Percentiles rank a stretch among this genome's conserved stretches.
Conservation (phyloP, 2,113 vertebrate genomes). For the Anas platyrhynchos region DNA sequence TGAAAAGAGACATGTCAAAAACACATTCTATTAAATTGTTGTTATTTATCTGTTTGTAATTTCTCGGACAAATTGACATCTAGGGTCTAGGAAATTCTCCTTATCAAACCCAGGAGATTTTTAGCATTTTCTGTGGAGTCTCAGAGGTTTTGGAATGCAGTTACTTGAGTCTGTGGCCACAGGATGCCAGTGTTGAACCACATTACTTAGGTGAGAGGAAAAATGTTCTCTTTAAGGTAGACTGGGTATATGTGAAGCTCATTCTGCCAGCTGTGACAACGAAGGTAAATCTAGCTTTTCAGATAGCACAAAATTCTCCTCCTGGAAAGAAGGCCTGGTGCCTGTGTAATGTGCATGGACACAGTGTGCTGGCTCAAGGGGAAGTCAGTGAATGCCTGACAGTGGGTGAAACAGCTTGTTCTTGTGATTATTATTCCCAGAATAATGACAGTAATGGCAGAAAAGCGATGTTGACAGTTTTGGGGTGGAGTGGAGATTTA, state of each 20-base stretch:
- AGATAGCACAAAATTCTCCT: background rate
- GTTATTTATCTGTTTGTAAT: background rate
- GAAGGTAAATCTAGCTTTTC: conserved; percentile 42
- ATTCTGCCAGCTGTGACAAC: conserved; percentile 37
- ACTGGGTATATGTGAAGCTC: conserved; percentile 6
- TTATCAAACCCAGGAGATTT: background rate
- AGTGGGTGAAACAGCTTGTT: background rate
- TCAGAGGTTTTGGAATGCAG: background rate
- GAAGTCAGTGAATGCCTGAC: background rate
- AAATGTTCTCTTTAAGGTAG: conserved; percentile 61
- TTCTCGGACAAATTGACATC: background rate
- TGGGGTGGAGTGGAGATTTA: background rate
- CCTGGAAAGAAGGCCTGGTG: background rate
- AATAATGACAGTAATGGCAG: background rate
- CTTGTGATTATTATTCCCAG: background rate
- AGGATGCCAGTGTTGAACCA: conserved; percentile 84
- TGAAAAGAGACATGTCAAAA: conserved; percentile 4
- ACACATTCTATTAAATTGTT: background rate
- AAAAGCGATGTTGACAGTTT: background rate
- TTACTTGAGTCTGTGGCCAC: conserved; percentile 72
- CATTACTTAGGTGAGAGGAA: conserved; percentile 19
- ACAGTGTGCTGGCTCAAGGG: background rate
- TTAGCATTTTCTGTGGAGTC: conserved; percentile 1
- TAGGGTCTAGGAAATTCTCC: background rate
- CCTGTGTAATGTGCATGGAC: background rate